A percentile compares a stretch with the other conserved stretches of the same genome.
These are phyloP conservation scores for Hapalemur alaotrensis DNA, from an alignment of 2,797 vertebrate species.

Conservation along the genomic window DNA sequence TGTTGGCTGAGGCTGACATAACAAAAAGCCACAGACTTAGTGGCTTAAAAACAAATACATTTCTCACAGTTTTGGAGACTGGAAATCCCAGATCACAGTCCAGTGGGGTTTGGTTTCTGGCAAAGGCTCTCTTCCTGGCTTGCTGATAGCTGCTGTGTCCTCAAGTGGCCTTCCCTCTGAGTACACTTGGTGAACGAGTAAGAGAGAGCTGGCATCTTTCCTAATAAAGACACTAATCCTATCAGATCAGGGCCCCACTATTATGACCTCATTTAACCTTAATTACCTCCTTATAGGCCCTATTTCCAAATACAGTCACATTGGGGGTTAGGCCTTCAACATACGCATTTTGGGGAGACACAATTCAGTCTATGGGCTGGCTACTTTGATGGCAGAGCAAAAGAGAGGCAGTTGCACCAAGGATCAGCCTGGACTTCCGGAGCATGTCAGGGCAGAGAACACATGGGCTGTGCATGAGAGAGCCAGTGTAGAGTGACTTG, in stretches of 20 bases:
- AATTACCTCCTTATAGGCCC: neutral
- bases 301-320: neutral
- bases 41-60: neutral
- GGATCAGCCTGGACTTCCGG: neutral
- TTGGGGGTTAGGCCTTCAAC: neutral
- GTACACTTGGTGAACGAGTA: neutral
- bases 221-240: neutral
- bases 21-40: neutral
- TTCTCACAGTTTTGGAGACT: neutral
- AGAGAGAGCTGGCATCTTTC: neutral
- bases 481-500: neutral
- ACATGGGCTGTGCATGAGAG: fast-evolving
- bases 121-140: neutral
- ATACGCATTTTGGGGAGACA: too few species aligned
- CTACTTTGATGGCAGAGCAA: neutral
- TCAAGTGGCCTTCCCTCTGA: neutral
- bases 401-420: neutral
- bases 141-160: neutral
- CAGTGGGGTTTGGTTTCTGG: neutral
- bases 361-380: neutral
- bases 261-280: neutral
- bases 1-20: neutral
- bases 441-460: neutral
- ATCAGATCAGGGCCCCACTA: neutral
- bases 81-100: neutral